A percentile compares a stretch with the other conserved stretches of the same genome.
Conservation (phyloP, 2,113 vertebrate genomes). For the Cyrtonyx montezumae region DNA sequence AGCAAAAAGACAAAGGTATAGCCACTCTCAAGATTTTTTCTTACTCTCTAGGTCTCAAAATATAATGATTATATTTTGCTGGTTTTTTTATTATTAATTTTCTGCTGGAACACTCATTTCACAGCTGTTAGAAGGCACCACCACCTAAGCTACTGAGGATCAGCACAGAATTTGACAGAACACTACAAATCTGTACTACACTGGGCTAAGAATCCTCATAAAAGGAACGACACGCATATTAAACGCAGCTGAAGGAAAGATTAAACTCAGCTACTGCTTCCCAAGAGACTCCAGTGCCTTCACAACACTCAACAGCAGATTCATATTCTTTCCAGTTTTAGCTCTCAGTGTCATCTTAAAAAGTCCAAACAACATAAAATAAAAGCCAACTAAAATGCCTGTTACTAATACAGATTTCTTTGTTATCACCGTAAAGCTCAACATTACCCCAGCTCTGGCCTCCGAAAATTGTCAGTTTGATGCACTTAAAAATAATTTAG, state of each 20-base stretch:
- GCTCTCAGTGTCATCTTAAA: neutral
- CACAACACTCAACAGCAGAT: neutral
- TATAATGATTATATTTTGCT: neutral
- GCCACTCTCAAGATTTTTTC: neutral
- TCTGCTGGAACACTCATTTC: neutral
- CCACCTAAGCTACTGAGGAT: neutral
- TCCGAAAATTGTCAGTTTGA: neutral
- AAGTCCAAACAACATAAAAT: neutral
- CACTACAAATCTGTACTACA: neutral
- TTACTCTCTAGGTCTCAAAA: neutral
- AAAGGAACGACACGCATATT: slow-evolving; percentile 1
- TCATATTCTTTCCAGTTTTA: neutral
- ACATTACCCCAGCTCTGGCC: neutral
- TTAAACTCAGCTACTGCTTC: slow-evolving; percentile 37
- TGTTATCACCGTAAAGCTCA: neutral
- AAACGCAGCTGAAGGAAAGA: slow-evolving; percentile 47
- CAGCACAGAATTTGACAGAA: neutral
- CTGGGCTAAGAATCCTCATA: neutral
- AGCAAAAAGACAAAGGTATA: neutral
- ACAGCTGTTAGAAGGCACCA: neutral
- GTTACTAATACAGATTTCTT: neutral
- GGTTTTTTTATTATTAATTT: neutral
- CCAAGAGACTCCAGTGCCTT: slow-evolving; percentile 20
- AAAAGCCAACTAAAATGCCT: neutral
- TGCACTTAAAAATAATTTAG: neutral